These are phyloP conservation scores for Stenotaenia linearis DNA, from an alignment of 2,888 invertebrate genomes.

Conservation along the genomic window DNA sequence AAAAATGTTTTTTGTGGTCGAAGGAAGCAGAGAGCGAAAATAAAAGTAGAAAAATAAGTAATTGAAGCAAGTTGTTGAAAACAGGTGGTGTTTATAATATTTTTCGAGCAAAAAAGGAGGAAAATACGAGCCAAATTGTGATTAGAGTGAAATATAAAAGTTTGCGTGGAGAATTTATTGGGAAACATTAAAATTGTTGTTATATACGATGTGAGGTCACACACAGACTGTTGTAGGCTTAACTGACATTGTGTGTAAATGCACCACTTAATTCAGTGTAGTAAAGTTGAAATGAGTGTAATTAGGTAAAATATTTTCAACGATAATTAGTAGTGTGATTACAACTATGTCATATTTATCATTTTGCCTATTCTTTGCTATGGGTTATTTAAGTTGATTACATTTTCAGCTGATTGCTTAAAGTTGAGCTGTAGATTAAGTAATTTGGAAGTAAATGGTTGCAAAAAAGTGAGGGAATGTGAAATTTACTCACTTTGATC, in stretches of 20 bases:
- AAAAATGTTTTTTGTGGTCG: neutral
- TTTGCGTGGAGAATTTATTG: neutral
- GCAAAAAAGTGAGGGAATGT: no score
- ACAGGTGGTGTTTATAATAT: neutral
- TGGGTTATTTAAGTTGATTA: slow-evolving; percentile 3
- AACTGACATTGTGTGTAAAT: slow-evolving; percentile 7
- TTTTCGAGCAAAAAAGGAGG: neutral
- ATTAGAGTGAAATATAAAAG: neutral
- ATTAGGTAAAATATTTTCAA: slow-evolving; percentile 23
- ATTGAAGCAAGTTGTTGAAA: neutral
- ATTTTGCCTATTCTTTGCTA: slow-evolving; percentile 17
- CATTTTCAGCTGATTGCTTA: slow-evolving; percentile 11
- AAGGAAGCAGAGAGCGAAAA: neutral
- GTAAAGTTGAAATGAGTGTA: slow-evolving; percentile 26
- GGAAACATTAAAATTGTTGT: neutral
- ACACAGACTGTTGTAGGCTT: neutral
- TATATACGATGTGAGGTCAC: slow-evolving; percentile 23
- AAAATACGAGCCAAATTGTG: neutral
- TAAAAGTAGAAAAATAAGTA: neutral
- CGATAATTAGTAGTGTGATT: slow-evolving; percentile 17
- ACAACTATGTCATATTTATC: neutral
- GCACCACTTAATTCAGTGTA: slow-evolving; percentile 1
- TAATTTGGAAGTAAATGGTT: neutral
- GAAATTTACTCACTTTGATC: no score
- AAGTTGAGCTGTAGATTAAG: slow-evolving; percentile 10